These are phyloP conservation scores for Excalfactoria chinensis DNA, from an alignment of 2,113 vertebrate genomes.

Conservation along the genomic window DNA sequence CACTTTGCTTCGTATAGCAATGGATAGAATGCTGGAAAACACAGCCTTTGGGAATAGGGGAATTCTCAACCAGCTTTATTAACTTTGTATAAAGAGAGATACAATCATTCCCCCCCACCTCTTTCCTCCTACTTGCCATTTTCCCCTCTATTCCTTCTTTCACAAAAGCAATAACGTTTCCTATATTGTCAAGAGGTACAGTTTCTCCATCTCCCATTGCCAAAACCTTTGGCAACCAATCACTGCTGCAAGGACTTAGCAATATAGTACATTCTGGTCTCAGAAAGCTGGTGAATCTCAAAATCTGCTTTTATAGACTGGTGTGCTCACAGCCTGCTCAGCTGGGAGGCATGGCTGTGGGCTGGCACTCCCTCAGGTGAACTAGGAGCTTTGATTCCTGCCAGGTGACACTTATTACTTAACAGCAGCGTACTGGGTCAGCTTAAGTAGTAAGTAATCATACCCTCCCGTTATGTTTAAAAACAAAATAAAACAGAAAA, in stretches of 20 bases:
- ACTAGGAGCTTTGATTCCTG: slow-evolving; percentile 17
- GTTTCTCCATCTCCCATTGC: background rate
- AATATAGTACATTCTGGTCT: background rate
- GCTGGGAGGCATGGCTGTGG: background rate
- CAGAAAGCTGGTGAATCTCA: background rate
- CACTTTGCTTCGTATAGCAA: background rate
- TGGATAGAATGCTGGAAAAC: background rate
- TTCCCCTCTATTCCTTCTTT: background rate
- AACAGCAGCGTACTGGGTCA: slow-evolving; percentile 47
- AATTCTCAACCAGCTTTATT: background rate
- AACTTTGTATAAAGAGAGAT: background rate
- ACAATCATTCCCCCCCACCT: background rate
- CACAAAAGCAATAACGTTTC: background rate
- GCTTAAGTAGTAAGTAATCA: slow-evolving; percentile 32
- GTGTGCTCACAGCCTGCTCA: background rate
- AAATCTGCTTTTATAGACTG: background rate
- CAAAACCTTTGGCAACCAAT: background rate
- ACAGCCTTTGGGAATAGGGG: background rate
- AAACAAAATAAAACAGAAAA: slow-evolving; percentile 19
- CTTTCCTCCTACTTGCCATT: background rate
- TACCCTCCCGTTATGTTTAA: background rate
- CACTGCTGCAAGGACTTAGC: background rate
- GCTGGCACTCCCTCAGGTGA: slow-evolving; percentile 35
- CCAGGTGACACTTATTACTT: slow-evolving; percentile 56
- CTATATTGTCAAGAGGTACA: background rate